Percentiles rank a stretch among this genome's conserved stretches.
phyloP scores from a whole-genome alignment of 2,888 invertebrate species.

The Pandemis cinnamomeana region DNA sequence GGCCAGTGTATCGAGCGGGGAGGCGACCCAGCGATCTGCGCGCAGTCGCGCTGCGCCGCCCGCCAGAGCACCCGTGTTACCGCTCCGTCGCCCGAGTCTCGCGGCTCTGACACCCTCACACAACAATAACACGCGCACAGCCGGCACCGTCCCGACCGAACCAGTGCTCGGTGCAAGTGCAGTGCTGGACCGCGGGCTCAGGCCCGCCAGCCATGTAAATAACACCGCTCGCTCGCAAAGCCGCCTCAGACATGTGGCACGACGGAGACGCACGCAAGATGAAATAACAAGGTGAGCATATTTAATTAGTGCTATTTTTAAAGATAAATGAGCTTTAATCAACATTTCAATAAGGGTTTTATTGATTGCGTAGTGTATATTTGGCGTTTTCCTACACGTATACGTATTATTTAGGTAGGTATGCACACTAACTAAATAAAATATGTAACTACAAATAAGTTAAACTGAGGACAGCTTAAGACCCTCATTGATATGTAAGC shows the following conservation, averaged over 20 bases:
- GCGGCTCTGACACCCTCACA: conserved; percentile 51
- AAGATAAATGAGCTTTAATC: background rate
- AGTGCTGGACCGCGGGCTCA: conserved; percentile 63
- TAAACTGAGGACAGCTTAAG: background rate
- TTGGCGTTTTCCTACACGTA: conserved; percentile 12
- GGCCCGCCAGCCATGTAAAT: conserved; percentile 65
- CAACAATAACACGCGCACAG: conserved; percentile 64
- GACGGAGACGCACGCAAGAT: conserved; percentile 68
- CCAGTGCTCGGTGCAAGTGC: conserved; percentile 60
- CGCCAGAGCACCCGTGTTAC: conserved; percentile 55
- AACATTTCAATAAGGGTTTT: conserved; percentile 24
- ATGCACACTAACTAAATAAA: too few species aligned
- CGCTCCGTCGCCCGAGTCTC: conserved; percentile 39
- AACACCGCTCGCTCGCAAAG: conserved; percentile 59
- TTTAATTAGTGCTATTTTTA: conserved; percentile 34
- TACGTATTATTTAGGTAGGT: too few species aligned
- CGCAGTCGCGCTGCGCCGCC: conserved; percentile 74
- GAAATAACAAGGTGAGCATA: conserved; percentile 79
- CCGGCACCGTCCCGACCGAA: conserved; percentile 52
- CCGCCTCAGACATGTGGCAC: conserved; percentile 68
- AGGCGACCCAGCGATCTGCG: conserved; percentile 61
- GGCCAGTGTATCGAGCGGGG: conserved; percentile 81
- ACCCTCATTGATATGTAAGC: background rate
- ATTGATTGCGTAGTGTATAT: conserved; percentile 7
- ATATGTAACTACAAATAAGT: background rate